Percentiles rank a stretch among this genome's conserved stretches.
phyloP scores from a whole-genome alignment of 2,113 vertebrate species.

The Irena cyanogastra region DNA sequence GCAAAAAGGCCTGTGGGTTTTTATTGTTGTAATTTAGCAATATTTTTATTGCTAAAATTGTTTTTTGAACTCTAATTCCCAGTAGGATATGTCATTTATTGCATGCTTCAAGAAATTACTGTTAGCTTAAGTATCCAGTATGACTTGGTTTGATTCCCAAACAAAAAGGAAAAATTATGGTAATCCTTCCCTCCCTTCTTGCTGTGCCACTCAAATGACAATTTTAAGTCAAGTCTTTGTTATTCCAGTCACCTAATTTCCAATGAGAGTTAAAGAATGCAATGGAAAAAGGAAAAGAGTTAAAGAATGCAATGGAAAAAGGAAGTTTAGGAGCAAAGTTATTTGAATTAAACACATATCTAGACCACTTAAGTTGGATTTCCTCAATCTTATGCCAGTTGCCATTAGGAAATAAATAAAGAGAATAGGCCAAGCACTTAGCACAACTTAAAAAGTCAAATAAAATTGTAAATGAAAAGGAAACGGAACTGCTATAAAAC shows the following conservation, averaged over 20 bases:
- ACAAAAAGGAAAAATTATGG: neutral
- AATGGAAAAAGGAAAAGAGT: neutral
- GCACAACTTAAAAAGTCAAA: neutral
- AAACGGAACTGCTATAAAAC: neutral
- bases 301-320: neutral
- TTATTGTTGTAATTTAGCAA: neutral
- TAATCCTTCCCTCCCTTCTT: neutral
- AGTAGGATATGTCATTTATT: neutral
- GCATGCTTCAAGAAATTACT: neutral
- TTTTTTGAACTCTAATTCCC: neutral
- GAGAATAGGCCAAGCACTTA: neutral
- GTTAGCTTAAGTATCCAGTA: fast-evolving
- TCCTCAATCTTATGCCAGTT: neutral
- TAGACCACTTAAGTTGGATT: neutral
- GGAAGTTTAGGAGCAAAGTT: neutral
- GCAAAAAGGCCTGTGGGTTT: neutral
- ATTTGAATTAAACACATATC: neutral
- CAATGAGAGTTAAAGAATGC: neutral
- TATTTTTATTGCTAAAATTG: neutral
- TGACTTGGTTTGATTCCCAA: neutral
- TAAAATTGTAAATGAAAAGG: constrained; percentile 10
- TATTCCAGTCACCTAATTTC: neutral
- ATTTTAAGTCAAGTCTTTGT: neutral
- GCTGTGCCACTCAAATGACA: neutral
- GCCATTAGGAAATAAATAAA: constrained; percentile 7